phyloP scores from a whole-genome alignment of 2,888 invertebrate genomes.

The Parascotia fuliginaria region DNA sequence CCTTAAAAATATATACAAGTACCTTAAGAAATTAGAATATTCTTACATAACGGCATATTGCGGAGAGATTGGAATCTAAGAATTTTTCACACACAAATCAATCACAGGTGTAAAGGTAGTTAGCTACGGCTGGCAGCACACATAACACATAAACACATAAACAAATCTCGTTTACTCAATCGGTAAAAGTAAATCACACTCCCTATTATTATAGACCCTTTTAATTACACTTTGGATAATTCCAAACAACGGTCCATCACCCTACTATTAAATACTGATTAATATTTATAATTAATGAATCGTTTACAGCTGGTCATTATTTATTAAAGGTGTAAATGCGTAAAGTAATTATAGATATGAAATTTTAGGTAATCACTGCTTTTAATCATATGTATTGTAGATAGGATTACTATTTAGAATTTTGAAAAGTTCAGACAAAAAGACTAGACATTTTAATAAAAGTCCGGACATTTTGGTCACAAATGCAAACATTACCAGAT shows the following conservation, averaged over 20 bases:
- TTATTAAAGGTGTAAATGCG: slow-evolving; percentile 38
- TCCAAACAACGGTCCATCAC: slow-evolving; percentile 27
- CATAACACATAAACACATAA: not conserved
- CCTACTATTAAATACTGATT: slow-evolving; percentile 30
- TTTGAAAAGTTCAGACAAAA: too few species aligned
- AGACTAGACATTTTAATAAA: too few species aligned
- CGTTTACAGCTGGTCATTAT: slow-evolving; percentile 30
- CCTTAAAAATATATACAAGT: too few species aligned
- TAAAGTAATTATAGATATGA: slow-evolving; percentile 20
- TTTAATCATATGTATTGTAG: not conserved
- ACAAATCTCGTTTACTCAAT: slow-evolving; percentile 11
- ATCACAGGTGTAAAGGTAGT: too few species aligned
- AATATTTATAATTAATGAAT: slow-evolving; percentile 40
- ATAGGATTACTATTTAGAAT: not conserved
- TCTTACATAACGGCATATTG: too few species aligned
- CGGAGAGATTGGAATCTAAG: too few species aligned
- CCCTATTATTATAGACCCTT: slow-evolving; percentile 25
- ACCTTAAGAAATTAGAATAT: too few species aligned
- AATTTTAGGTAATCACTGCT: not conserved
- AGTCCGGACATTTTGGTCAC: too few species aligned
- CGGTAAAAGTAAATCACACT: slow-evolving; percentile 30
- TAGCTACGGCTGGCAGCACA: not conserved
- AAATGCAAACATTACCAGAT: too few species aligned
- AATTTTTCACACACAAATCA: too few species aligned
- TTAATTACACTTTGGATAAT: slow-evolving; percentile 36